These are phyloP conservation scores for Drosophila nannoptera DNA, from an alignment of 1,140 invertebrate species.

Conservation along the genomic window DNA sequence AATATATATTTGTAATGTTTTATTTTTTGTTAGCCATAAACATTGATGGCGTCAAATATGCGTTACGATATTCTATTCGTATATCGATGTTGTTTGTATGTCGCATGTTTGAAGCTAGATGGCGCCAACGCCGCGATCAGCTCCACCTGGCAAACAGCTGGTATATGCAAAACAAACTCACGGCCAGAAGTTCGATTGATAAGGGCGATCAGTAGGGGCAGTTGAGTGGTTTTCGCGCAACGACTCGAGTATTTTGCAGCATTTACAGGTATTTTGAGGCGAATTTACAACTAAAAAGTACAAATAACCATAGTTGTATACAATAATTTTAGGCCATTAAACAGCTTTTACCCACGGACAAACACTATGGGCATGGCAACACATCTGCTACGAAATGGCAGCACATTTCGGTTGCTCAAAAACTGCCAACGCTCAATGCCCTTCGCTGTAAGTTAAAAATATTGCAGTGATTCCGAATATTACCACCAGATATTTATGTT, in stretches of 20 bases:
- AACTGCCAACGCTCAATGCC: conserved; percentile 37
- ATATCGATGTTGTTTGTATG: background rate
- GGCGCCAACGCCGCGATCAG: conserved; percentile 28
- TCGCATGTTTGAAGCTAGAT: conserved; percentile 13
- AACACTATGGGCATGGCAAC: conserved; percentile 54
- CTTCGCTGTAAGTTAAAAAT: conserved; percentile 31
- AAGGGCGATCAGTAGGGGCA: conserved; percentile 34
- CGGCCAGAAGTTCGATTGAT: conserved; percentile 28
- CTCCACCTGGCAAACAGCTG: conserved; percentile 40
- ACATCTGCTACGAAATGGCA: conserved; percentile 63
- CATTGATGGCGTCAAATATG: background rate
- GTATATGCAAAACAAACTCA: conserved; percentile 42
- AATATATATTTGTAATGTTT: too few relatives aligned
- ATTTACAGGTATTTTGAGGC: conserved; percentile 26
- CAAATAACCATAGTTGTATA: background rate
- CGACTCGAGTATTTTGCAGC: conserved; percentile 17
- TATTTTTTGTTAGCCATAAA: background rate
- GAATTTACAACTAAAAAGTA: background rate
- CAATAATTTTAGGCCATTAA: conserved; percentile 2
- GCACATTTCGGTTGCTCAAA: conserved; percentile 52
- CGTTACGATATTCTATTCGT: background rate
- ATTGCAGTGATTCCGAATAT: too few relatives aligned
- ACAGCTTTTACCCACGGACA: background rate
- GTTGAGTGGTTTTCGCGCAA: conserved; percentile 20
- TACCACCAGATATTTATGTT: background rate